Evolutionary conservation across 2,113 vertebrate species (phyloP), one percentile per base, ranked within the genome.

Genomic region (Perca schrenkii): DNA sequence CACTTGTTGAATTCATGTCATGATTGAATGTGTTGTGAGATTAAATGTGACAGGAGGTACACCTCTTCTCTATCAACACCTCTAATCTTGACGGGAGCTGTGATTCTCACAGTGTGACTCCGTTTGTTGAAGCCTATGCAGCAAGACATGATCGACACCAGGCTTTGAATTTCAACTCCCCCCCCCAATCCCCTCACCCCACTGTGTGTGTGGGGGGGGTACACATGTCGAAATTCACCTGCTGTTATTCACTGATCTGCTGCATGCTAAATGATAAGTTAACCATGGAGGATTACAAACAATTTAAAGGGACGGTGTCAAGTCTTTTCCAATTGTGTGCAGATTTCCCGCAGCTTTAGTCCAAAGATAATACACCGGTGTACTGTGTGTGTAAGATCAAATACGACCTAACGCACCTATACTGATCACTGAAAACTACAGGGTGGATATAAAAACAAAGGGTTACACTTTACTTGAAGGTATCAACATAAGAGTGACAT

Each of bases 331-430:
- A 10, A 2, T 10, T 40, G 36, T 40, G 36, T 40, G 36, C 36
- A 40, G 8, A 40, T 40, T 40, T 1, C 36, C 36, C 36, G 43
- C 43, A 78, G 25, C 46, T 43, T 50, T 5, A 53, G 40, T 4
- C 6, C 54, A 66, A 70, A 70, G 25, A 72, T 63, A 73, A 73
- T 34, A 58, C 66, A 53, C 28, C 58, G 73, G 25, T 74, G 52
- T 19, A 68, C 46, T 63, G 36, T 63, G 22, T 60, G 57, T 60
- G 57, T 2, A 14, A n/a, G 6, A 43, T 14, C 36, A 40, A 34
- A 34, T 34, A 34, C 31, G 31, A 34, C 31, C 31, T 5, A 34
- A 34, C 28, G 31, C 15, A 68, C 19, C 13, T 69, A 3, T 46
- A 12, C 19, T 56, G 36, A 17, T 22, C 6, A 22, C 19, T 25